These are phyloP conservation scores for Odontophorus gujanensis DNA, from an alignment of 2,113 vertebrate species.

Conservation along the genomic window DNA sequence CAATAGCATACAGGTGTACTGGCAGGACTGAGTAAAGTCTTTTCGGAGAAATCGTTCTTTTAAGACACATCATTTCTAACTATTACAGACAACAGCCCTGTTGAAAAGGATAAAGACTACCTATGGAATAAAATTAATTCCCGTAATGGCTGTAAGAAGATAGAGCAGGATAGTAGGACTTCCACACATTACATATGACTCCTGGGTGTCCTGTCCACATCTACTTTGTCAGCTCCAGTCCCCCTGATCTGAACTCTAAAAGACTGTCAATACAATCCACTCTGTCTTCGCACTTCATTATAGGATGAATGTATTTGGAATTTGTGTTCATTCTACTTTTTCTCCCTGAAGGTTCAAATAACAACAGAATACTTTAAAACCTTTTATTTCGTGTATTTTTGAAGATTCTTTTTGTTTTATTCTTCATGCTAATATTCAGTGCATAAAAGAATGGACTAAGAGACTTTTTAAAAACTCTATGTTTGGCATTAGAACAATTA, in stretches of 20 bases:
- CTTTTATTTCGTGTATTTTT: not conserved
- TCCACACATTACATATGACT: not conserved
- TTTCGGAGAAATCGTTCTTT: not conserved
- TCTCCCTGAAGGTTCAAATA: not conserved
- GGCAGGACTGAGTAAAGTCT: accelerated
- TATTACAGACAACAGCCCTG: not conserved
- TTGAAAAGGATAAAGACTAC: not conserved
- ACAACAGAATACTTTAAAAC: not conserved
- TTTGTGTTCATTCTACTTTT: not conserved
- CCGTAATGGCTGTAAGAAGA: accelerated
- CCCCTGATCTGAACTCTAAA: not conserved
- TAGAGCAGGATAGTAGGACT: not conserved
- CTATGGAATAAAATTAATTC: not conserved
- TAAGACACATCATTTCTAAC: not conserved
- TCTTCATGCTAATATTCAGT: not conserved
- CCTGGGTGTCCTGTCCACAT: not conserved
- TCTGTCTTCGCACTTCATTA: not conserved
- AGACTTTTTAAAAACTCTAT: not conserved
- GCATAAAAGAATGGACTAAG: not conserved
- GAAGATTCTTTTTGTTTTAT: not conserved
- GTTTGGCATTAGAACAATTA: not conserved
- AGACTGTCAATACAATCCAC: not conserved
- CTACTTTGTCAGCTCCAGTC: not conserved
- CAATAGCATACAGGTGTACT: not conserved
- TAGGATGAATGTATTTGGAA: not conserved